A percentile compares a stretch with the other conserved stretches of the same genome.
Evolutionary conservation across 2,888 invertebrate genomes (phyloP).

Genomic region (Aphidoletes aphidimyza): DNA sequence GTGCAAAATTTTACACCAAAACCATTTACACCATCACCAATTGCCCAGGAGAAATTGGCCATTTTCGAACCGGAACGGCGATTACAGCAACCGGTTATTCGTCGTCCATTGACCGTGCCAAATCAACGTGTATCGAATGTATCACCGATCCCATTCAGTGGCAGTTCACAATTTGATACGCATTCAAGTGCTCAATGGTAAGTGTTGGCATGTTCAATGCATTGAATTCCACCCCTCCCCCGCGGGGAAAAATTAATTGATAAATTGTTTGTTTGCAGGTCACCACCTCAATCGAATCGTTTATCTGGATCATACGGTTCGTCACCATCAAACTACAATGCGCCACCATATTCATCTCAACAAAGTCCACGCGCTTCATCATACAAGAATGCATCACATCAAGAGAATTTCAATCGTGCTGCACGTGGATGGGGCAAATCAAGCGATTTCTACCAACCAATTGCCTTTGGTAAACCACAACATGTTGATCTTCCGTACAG

Average conservation of each 20-base stretch:
- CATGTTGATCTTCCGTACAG: conserved; percentile 65
- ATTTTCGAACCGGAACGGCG: conserved; percentile 61
- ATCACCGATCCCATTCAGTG: conserved; percentile 61
- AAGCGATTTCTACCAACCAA: conserved; percentile 76
- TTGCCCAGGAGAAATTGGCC: conserved; percentile 63
- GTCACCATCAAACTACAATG: conserved; percentile 52
- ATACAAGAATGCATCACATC: conserved; percentile 58
- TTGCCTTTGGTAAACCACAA: conserved; percentile 74
- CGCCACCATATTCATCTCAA: background rate
- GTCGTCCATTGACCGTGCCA: conserved; percentile 57
- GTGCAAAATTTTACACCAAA: conserved; percentile 55
- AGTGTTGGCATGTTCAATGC: background rate
- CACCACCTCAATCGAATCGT: background rate
- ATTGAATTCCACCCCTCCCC: background rate
- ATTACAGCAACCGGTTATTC: conserved; percentile 47
- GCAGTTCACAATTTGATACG: background rate
- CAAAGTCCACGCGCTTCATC: conserved; percentile 18
- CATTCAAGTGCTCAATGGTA: background rate
- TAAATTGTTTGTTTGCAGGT: background rate
- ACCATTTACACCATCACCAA: conserved; percentile 63
- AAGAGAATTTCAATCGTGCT: conserved; percentile 80
- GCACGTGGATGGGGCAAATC: conserved; percentile 84
- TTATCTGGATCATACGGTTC: background rate
- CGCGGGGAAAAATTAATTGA: background rate
- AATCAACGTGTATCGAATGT: conserved; percentile 60